Evolutionary conservation across 2,113 vertebrate genomes (phyloP), one percentile per base, ranked within the genome.

Genomic region (Cyprinodon tularosa): DNA sequence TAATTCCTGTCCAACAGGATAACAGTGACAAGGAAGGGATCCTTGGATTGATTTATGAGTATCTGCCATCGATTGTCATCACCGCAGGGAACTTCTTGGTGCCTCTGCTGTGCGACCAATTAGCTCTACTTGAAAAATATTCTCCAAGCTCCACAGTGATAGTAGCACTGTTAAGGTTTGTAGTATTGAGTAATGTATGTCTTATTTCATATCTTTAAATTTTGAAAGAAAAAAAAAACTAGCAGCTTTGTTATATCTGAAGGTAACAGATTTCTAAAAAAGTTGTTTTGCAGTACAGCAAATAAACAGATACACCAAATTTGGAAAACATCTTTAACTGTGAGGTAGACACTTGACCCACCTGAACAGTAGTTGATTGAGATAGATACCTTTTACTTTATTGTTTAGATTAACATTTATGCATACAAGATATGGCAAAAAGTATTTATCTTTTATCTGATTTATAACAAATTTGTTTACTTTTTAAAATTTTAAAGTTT

Each of bases 41-140:
- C 38, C 45, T 94, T 48, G 87, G 88, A 22, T 89, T 98, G 12
- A 1, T 92, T 65, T 89, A 93, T 17, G 76, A 95, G 69, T 98
- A 95, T 73, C 92, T 98, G 0, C 96, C 96, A 0, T 97, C 96
- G 66, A 93, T 95, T 5, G 95, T 95, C 84, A 96, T 97, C 89
- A 96, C 95, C 0, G 44, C n/a, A 0, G 94, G 92, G 74, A 97
- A 97, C 90, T 94, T 96, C 9, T 7, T 97, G 73, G 93, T 97
- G 66, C 96, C 96, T 0, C 60, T 92, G 1, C 71, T 96, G 74
- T 96, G 96, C 80, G 93, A 93, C 68, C 72, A 95, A 70, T 86
- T 97, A 0, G 94, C 94, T 44, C 62, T 71, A 0, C 67, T 95
- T 9, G 96, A 97, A 85, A 87, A 87, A 84, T 96, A 96, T 74